Evolutionary conservation across 1,140 invertebrate species (phyloP), one percentile per base, ranked within the genome.

Genomic region (Berghia stephanieae): DNA sequence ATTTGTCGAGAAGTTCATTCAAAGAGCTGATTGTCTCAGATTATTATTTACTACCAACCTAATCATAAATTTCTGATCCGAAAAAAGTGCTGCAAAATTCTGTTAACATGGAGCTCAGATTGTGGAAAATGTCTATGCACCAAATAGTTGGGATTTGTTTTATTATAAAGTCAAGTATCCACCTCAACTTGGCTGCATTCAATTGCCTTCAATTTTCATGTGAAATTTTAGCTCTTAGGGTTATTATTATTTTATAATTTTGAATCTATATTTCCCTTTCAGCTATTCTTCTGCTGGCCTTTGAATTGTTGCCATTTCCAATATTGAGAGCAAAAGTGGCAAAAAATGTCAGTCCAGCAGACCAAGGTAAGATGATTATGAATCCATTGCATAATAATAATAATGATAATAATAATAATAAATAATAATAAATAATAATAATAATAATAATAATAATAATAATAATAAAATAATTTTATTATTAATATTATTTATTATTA

Each of bases 221-320:
- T 63, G 13, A 10, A 63, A 16, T 63, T 31, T 16, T 63, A 13
- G 8, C 13, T 18, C 16, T 13, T 38, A 27, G 8, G 5, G 6
- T 70, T 16, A 36, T 73, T 55, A 40, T 43, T 40, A 13, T 36
- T 31, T 27, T 18, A 8, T 10, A 16, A 63, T 63, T 18, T 63
- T 16, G 27, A 16, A 63, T 63, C 10, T 63, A 16, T 63, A 31
- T 67, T 57, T 57, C 77, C 78, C 40, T 80, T 81, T 71, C 79
- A 84, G 82, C 79, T 49, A 83, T 84, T 13, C 77, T 86, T 18
- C 72, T 84, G 27, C 73, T 86, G 16, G 83, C 85, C 21, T 83
- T 84, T 70, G 83, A 87, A 75, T 72, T 87, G 34, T 78, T 86
- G 55, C 86, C 85, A 72, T 86, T 87, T 71, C 86, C 86, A n/a